A percentile compares a stretch with the other conserved stretches of the same genome.
Evolutionary conservation across 2,888 invertebrate species (phyloP).

Genomic region (Oegoconia quadripuncta): DNA sequence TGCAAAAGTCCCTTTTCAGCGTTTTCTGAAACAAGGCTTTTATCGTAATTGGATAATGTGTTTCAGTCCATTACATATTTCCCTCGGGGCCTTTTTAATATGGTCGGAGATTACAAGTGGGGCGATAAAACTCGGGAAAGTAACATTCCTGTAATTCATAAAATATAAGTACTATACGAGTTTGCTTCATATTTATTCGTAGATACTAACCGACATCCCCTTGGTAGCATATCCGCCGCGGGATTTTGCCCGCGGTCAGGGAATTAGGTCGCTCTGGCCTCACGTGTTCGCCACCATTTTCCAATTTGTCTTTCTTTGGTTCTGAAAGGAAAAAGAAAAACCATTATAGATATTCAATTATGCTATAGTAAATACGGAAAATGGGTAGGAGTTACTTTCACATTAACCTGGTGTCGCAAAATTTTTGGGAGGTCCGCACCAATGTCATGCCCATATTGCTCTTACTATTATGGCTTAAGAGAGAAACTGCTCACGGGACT

Average conservation of each 20-base stretch:
- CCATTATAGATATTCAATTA: too few relatives aligned
- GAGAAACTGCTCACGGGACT: too few relatives aligned
- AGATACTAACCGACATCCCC: conserved; percentile 77
- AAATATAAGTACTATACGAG: neutral
- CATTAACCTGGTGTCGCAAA: too few relatives aligned
- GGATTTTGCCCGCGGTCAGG: conserved; percentile 86
- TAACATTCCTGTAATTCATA: conserved; percentile 3
- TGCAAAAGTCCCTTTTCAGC: conserved; percentile 7
- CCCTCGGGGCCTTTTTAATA: conserved; percentile 9
- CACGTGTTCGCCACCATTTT: conserved; percentile 79
- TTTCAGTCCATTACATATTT: conserved; percentile 8
- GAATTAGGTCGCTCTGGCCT: conserved; percentile 90
- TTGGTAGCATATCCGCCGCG: conserved; percentile 90
- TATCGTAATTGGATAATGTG: conserved; percentile 12
- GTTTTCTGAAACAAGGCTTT: conserved; percentile 6
- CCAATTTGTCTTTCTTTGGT: conserved; percentile 96
- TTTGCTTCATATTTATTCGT: neutral
- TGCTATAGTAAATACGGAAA: neutral
- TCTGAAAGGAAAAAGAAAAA: conserved; percentile 80
- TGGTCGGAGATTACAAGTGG: conserved; percentile 5
- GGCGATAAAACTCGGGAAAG: conserved; percentile 1
- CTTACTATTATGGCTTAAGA: too few relatives aligned
- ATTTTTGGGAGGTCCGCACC: too few relatives aligned
- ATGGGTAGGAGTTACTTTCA: neutral
- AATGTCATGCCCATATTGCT: too few relatives aligned